A percentile compares a stretch with the other conserved stretches of the same genome.
These are phyloP conservation scores for Phyto melanocephala DNA, from an alignment of 2,888 invertebrate species.

Conservation along the genomic window DNA sequence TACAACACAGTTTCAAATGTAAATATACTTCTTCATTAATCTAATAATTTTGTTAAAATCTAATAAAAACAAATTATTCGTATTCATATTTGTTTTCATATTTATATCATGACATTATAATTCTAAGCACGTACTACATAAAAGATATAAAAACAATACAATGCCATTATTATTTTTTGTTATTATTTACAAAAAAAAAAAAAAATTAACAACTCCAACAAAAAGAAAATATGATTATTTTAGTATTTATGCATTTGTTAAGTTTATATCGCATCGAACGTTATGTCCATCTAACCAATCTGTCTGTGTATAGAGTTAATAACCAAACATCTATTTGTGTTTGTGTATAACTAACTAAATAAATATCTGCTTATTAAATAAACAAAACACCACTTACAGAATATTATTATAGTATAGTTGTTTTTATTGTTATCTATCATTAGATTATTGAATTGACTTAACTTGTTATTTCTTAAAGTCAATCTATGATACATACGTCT, in stretches of 20 bases:
- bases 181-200: neutral
- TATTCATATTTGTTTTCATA: constrained; percentile 27
- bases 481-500: neutral
- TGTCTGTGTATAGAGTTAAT: neutral
- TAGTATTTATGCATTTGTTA: constrained; percentile 21
- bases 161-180: constrained; percentile 37
- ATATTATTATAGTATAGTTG: neutral
- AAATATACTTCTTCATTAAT: neutral
- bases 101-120: constrained; percentile 51
- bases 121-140: constrained; percentile 58
- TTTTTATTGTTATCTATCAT: constrained; percentile 27
- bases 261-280: neutral
- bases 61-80: constrained; percentile 43
- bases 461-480: constrained; percentile 14
- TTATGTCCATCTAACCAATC: constrained; percentile 20
- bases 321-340: neutral
- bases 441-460: constrained; percentile 17
- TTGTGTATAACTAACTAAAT: neutral
- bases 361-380: constrained; percentile 26
- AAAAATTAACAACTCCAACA: constrained; percentile 6
- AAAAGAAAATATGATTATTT: constrained; percentile 24
- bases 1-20: too few relatives aligned
- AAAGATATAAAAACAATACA: constrained; percentile 55
- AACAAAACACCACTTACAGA: constrained; percentile 30
- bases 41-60: constrained; percentile 7